A percentile compares a stretch with the other conserved stretches of the same genome.
Conservation (phyloP, 2,797 vertebrate species). For the Fundulus diaphanus region DNA sequence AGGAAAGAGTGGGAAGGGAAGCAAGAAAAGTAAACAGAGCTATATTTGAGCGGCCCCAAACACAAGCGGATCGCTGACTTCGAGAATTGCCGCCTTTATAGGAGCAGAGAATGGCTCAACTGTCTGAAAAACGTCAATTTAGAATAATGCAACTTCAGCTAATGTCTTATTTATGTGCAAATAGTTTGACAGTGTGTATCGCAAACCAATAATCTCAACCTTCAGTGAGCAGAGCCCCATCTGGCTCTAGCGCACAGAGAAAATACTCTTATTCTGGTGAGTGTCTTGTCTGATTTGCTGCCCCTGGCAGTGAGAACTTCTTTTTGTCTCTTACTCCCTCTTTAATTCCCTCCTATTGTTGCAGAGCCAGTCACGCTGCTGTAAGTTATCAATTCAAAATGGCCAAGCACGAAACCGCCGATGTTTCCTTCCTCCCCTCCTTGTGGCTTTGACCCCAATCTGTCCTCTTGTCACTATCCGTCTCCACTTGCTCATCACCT, state of each 20-base stretch:
- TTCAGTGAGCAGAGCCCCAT: constrained; percentile 19
- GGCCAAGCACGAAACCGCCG: constrained; percentile 19
- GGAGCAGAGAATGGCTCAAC: constrained; percentile 15
- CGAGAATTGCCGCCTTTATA: constrained; percentile 1
- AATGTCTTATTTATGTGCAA: constrained; percentile 66
- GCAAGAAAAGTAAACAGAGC: neutral
- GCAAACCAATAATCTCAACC: constrained; percentile 43
- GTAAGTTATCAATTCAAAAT: constrained; percentile 45
- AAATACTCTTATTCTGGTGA: constrained; percentile 37
- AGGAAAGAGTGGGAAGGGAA: neutral
- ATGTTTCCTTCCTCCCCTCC: constrained; percentile 33
- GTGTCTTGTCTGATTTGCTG: constrained; percentile 48
- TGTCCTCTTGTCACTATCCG: constrained; percentile 53
- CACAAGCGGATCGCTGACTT: constrained; percentile 25
- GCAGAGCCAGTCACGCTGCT: constrained; percentile 7
- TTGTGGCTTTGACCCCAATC: constrained; percentile 64
- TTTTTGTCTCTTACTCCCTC: constrained; percentile 39
- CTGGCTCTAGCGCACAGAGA: constrained; percentile 22
- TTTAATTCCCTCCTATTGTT: constrained; percentile 24
- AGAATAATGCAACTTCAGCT: constrained; percentile 21
- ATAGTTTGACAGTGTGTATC: constrained; percentile 30
- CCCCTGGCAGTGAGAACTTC: constrained; percentile 22
- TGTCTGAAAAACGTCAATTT: constrained; percentile 27
- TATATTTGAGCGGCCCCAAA: neutral
- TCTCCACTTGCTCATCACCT: constrained; percentile 38